A percentile compares a stretch with the other conserved stretches of the same genome.
Evolutionary conservation across 1,140 invertebrate genomes (phyloP).

Genomic region (Drosophila tristis): DNA sequence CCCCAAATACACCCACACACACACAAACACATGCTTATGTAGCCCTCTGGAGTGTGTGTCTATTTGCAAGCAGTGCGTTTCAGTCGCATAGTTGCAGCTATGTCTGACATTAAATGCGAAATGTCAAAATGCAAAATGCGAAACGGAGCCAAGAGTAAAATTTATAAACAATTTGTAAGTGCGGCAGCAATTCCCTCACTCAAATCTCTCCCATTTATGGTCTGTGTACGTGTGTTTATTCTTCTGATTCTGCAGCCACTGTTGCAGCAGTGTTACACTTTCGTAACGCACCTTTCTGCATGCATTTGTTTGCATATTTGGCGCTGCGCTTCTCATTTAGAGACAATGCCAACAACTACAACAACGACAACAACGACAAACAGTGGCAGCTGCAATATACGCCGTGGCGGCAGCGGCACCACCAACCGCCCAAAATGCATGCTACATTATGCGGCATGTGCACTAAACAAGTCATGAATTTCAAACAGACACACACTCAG

Average conservation of each 20-base stretch:
- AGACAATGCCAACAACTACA: constrained; percentile 49
- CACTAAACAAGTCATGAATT: constrained; percentile 81
- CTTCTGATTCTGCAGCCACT: not conserved
- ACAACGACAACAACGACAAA: constrained; percentile 28
- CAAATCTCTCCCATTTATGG: too few species aligned
- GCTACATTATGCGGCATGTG: constrained; percentile 82
- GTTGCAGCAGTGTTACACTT: not conserved
- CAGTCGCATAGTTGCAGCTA: not conserved
- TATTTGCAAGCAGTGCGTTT: not conserved
- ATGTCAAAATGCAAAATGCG: too few species aligned
- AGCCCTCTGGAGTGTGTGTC: not conserved
- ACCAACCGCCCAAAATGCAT: constrained; percentile 59
- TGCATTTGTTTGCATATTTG: constrained; percentile 57
- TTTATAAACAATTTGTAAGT: too few species aligned
- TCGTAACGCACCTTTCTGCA: constrained; percentile 5
- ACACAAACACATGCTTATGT: constrained; percentile 30
- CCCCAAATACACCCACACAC: constrained; percentile 13
- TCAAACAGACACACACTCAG: constrained; percentile 62
- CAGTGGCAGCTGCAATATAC: constrained; percentile 66
- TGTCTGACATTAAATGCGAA: too few species aligned
- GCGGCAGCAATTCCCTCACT: too few species aligned
- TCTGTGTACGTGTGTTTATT: too few species aligned
- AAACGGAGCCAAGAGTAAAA: too few species aligned
- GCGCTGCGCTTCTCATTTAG: constrained; percentile 63
- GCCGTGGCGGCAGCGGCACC: constrained; percentile 25